Base-by-base conservation (phyloP, 2,113 vertebrate species). In the Daubentonia madagascariensis region DNA sequence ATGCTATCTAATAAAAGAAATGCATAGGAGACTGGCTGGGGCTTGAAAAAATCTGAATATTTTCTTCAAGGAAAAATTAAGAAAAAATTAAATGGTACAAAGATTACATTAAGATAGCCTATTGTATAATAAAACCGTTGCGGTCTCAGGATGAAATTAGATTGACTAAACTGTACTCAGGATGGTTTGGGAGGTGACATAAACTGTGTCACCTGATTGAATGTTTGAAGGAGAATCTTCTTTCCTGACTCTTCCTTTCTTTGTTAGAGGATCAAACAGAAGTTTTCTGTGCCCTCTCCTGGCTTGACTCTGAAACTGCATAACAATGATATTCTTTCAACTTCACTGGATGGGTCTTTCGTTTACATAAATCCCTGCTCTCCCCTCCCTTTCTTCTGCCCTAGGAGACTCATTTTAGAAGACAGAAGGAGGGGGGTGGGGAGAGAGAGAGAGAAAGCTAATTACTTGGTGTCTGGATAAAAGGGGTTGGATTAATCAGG, bases 251-350 rank as follows among this genome's bases (percentile, higher is more conserved):
- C 13, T 54, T 61, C 43, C 45, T 54, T 72, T 65, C 28, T 73
- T n/a, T 32, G 3, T 43, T 50, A 79, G 68, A 45, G 57, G 35
- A 40, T 63, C 35, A 30, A 45, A 35, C 10, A 28, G 72, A 22
- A 50, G 35, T 43, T 92, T 88, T 85, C 59, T 43, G 86, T 48
- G 79, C 79, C 72, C 79, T 81, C 79, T 95, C n/a, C 91, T 84
- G 86, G 76, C 89, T 87, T 43, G 40, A 85, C 67, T 81, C 40
- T 79, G 89, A 89, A 96, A 96, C 43, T 78, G 52, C 92, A 54
- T 14, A 43, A 57, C 12, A 50, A 10, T 6, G 25, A 28, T 1
- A 5, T 16, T 72, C 63, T 73, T 28, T 7, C 3, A 50, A 11
- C 11, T 72, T 37, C 8, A 3, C 7, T 28, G n/a, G 16, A 1